Evolutionary conservation across 2,888 invertebrate species (phyloP).

Genomic region (Cecidostiba fungosa): DNA sequence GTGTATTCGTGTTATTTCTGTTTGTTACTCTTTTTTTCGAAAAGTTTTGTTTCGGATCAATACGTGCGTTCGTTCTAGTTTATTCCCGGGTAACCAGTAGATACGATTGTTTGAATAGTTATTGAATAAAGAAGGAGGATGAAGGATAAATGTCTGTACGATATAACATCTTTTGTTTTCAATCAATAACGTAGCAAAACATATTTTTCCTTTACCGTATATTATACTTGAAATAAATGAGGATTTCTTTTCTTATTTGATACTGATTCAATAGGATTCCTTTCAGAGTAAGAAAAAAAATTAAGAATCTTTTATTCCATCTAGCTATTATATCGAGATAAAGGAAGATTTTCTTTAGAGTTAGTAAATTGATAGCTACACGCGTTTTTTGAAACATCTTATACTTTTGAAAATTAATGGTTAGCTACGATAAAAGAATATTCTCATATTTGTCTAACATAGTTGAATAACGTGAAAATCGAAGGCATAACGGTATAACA

Average conservation of each 20-base stretch:
- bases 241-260: conserved; percentile 13
- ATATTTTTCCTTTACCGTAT: conserved; percentile 4
- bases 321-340: background rate
- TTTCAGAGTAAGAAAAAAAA: conserved; percentile 7
- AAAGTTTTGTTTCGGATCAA: background rate
- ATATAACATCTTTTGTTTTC: background rate
- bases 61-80: background rate
- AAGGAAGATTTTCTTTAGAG: background rate
- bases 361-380: background rate
- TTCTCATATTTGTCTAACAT: no score
- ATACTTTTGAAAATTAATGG: no score
- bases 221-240: conserved; percentile 6
- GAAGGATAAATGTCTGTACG: background rate
- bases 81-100: background rate
- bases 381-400: background rate
- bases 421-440: no score
- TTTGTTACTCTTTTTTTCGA: background rate
- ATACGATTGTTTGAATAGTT: background rate
- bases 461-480: no score
- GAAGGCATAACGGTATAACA: background rate
- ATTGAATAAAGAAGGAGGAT: background rate
- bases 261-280: conserved; percentile 10
- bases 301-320: background rate
- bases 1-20: background rate
- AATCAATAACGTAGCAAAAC: background rate